Evolutionary conservation across 1,140 invertebrate species (phyloP).

Genomic region (Adelges cooleyi): DNA sequence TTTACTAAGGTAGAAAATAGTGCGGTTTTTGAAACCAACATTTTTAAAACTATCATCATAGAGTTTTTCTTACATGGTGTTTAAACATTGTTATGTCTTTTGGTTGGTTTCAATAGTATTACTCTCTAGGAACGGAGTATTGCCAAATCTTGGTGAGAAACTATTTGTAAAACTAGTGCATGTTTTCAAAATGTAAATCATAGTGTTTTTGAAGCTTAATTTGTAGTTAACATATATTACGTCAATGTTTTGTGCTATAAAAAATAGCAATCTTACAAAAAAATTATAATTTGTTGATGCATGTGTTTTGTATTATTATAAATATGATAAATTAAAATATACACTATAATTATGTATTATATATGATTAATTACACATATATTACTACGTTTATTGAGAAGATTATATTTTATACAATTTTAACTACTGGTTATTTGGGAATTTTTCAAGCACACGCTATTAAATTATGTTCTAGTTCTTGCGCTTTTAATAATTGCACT

Average conservation of each 20-base stretch:
- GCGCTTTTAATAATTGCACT: slow-evolving; percentile 7
- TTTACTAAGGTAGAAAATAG: slow-evolving; percentile 16
- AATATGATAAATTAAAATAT: too few relatives aligned
- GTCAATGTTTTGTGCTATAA: not conserved
- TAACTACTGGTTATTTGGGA: not conserved
- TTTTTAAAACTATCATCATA: not conserved
- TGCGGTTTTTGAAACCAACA: not conserved
- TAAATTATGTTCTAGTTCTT: too few relatives aligned
- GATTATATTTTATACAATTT: not conserved
- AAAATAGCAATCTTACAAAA: too few relatives aligned
- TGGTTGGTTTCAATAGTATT: slow-evolving; percentile 43
- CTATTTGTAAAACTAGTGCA: slow-evolving; percentile 19
- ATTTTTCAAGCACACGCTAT: not conserved
- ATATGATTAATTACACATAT: too few relatives aligned
- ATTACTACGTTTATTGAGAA: too few relatives aligned
- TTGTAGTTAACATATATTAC: not conserved
- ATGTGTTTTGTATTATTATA: too few relatives aligned
- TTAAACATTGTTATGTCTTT: slow-evolving; percentile 20
- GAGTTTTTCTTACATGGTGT: slow-evolving; percentile 6
- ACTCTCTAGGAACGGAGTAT: slow-evolving; percentile 60
- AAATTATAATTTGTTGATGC: too few relatives aligned
- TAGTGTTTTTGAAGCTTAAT: not conserved
- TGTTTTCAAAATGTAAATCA: not conserved
- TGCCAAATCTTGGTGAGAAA: slow-evolving; percentile 59
- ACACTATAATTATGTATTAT: too few relatives aligned